Evolutionary conservation across 2,797 vertebrate genomes (phyloP), one percentile per base, ranked within the genome.

Genomic region (Cyclopterus lumpus): DNA sequence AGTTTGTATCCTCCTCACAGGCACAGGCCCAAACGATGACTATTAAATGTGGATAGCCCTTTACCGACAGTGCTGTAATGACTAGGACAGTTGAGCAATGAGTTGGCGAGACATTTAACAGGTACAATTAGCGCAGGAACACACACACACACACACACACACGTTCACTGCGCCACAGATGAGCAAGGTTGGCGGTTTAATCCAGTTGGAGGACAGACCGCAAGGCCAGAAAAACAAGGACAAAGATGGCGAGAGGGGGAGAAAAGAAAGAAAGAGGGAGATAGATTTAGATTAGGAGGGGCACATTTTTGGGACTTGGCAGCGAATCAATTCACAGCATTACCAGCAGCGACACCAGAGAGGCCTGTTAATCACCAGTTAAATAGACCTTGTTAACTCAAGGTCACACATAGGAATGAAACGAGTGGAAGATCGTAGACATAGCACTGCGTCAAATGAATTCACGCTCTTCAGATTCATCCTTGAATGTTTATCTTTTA

Each of bases 351-450:
- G 20, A 68, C 0, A 15, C 79, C 62, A 66, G 34, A 58, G 58
- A 71, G 64, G 55, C 65, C 66, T 51, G 73, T 79, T 68, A 86
- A 90, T 89, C 87, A 82, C 38, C 80, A 61, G 82, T 77, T 77
- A 77, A 83, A 79, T 70, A 51, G 69, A 79, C 75, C 77, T 74
- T 6, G 78, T 71, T 84, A 68, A 57, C 65, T 82, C 88, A 89
- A 91, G 86, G 88, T 87, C 88, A 80, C 73, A 89, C 75, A 74
- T 67, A 62, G 0, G 55, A 60, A 80, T 57, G 36, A 62, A 74
- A 63, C 46, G 3, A 75, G 65, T 68, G 70, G 82, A n/a, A 66
- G 69, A 76, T 63, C 11, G 34, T 67, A 66, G 69, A 60, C 64
- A 11, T n/a, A 2, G 8, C 55, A n/a, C 22, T n/a, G 10, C 79